Evolutionary conservation across 2,113 vertebrate genomes (phyloP), one percentile per base, ranked within the genome.

Genomic region (Misgurnus anguillicaudatus): DNA sequence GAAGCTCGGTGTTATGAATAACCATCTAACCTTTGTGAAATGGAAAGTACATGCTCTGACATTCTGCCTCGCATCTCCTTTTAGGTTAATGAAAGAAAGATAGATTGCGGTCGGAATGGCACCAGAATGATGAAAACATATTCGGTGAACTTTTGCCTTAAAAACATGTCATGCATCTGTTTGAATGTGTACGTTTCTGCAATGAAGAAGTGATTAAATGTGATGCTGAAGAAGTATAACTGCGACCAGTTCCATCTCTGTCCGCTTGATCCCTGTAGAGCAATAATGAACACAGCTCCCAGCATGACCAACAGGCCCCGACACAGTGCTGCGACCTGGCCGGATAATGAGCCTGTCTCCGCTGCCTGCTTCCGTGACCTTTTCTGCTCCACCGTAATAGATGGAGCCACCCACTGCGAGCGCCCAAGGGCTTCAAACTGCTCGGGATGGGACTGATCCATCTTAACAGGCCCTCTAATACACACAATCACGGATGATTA

Each of bases 261-360:
- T 14, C 57, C 17, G 19, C 64, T 36, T 57, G 63, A 69, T 77
- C 71, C 53, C 71, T 48, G 78, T 66, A 72, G 82, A 68, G 77
- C 19, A 58, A 63, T 82, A 85, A 85, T 85, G 80, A 85, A 78
- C 53, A 74, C 62, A 38, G 55, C 69, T 72, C 58, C 42, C 67
- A 41, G 61, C 45, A 57, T 68, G 66, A 39, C 53, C 53, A 70
- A 70, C 41, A 64, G 58, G 69, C 41, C 31, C 38, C 51, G 62
- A 75, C 75, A 51, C 24, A 39, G 41, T 11, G 14, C 62, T 55
- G 75, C 45, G 78, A 79, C 76, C 73, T 21, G 57, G 60, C 79
- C 79, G 53, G 73, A 80, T 85, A 85, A 85, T 85, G 76, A 87
- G 69, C 41, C 53, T 16, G 47, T 80, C 78, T 82, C 84, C 79